These are phyloP conservation scores for Zygothrica quintamaculata DNA, from an alignment of 2,888 invertebrate genomes.

Conservation along the genomic window DNA sequence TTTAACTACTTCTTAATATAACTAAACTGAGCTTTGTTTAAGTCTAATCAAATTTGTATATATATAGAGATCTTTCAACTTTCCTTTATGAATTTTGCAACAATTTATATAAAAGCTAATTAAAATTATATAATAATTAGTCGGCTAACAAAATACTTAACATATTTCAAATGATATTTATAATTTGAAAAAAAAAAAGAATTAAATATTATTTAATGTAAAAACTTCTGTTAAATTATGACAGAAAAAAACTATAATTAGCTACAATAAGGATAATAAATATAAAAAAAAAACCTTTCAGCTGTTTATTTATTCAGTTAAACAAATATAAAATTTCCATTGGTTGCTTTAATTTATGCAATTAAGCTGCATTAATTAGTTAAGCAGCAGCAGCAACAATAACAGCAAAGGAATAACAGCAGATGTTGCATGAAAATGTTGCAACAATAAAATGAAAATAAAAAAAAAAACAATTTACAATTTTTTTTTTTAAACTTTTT, in stretches of 20 bases:
- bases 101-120: too few relatives aligned
- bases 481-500: not conserved
- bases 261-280: not conserved
- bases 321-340: constrained; percentile 23
- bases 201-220: not conserved
- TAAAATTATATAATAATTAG: not conserved
- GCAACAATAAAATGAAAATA: constrained; percentile 4
- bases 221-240: constrained; percentile 2
- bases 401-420: constrained; percentile 43
- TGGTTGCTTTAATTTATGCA: constrained; percentile 62
- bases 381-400: constrained; percentile 32
- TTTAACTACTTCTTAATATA: too few relatives aligned
- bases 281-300: not conserved
- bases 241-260: constrained; percentile 15
- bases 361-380: constrained; percentile 63
- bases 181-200: not conserved
- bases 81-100: too few relatives aligned
- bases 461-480: constrained; percentile 7
- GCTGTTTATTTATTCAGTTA: constrained; percentile 36
- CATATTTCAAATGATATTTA: not conserved
- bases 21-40: too few relatives aligned
- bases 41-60: too few relatives aligned
- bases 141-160: too few relatives aligned
- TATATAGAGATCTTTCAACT: too few relatives aligned
- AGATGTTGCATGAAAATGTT: constrained; percentile 57